Conservation (phyloP, 2,797 vertebrate species). For the Helostoma temminkii region DNA sequence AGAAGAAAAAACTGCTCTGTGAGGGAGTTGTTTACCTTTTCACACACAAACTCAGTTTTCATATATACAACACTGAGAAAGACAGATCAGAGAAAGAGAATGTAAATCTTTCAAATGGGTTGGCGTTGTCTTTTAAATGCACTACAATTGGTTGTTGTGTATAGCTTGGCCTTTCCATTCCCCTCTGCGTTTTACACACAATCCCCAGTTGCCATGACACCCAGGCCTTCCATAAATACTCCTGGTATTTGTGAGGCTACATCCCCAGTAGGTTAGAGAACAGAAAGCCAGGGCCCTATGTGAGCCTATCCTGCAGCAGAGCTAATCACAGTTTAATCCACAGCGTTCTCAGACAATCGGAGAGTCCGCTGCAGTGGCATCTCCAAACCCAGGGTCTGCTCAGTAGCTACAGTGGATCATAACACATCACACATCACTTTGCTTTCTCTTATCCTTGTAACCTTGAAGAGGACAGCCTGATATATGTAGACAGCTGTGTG, state of each 20-base stretch:
- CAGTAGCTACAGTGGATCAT: neutral
- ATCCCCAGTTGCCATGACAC: conserved; percentile 82
- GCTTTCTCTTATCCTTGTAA: neutral
- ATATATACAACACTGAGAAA: neutral
- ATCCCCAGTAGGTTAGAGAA: conserved; percentile 60
- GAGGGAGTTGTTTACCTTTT: neutral
- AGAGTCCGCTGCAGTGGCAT: neutral
- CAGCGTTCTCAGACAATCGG: conserved; percentile 14
- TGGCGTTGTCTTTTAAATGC: conserved; percentile 26
- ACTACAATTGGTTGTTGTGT: conserved; percentile 50
- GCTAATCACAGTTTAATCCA: conserved; percentile 54
- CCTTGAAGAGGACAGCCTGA: conserved; percentile 6
- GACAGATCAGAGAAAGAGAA: neutral
- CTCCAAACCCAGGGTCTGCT: neutral
- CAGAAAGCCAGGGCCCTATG: conserved; percentile 30
- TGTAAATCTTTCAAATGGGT: neutral
- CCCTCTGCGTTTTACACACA: conserved; percentile 70
- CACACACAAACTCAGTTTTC: neutral
- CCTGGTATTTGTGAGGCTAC: conserved; percentile 73
- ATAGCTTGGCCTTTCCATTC: conserved; percentile 62
- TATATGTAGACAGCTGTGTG: neutral
- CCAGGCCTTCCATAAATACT: conserved; percentile 77
- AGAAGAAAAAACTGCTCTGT: neutral
- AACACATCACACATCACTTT: neutral
- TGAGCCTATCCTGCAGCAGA: conserved; percentile 34